Evolutionary conservation across 2,113 vertebrate species (phyloP).

Genomic region (Rhinolophus sinicus): DNA sequence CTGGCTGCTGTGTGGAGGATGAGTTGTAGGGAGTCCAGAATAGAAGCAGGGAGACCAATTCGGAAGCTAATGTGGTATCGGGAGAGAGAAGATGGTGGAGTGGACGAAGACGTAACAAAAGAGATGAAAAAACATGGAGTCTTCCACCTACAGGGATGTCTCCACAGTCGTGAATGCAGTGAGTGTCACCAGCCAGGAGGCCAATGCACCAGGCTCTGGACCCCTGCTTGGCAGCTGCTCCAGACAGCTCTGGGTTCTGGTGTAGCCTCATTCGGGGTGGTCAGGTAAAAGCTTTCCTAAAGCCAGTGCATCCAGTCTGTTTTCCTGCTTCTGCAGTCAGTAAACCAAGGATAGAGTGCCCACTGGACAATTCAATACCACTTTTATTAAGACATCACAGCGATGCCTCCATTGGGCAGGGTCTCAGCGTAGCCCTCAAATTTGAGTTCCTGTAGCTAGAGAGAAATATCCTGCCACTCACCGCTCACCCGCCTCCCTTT

Average conservation of each 20-base stretch:
- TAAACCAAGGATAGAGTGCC: background rate
- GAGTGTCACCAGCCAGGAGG: background rate
- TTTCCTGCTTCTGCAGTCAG: background rate
- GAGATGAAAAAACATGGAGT: background rate
- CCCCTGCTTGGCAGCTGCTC: background rate
- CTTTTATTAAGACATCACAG: background rate
- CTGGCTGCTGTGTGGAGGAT: background rate
- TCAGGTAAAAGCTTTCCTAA: background rate
- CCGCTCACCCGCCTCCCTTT: background rate
- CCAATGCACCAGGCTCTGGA: background rate
- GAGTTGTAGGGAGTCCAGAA: background rate
- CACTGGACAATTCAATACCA: background rate
- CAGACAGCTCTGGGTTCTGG: background rate
- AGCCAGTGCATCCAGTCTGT: background rate
- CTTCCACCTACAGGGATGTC: background rate
- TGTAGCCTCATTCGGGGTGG: background rate
- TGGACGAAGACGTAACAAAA: background rate
- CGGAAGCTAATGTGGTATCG: background rate
- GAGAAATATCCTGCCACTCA: background rate
- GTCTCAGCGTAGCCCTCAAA: background rate
- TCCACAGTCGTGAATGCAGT: background rate
- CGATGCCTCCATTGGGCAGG: background rate
- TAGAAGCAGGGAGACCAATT: background rate
- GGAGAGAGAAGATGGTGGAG: background rate
- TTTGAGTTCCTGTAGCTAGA: background rate